phyloP scores from a whole-genome alignment of 30 jellyfish, hydroid and myxozoan genomes.

The Chrysaora quinquecirrha region DNA sequence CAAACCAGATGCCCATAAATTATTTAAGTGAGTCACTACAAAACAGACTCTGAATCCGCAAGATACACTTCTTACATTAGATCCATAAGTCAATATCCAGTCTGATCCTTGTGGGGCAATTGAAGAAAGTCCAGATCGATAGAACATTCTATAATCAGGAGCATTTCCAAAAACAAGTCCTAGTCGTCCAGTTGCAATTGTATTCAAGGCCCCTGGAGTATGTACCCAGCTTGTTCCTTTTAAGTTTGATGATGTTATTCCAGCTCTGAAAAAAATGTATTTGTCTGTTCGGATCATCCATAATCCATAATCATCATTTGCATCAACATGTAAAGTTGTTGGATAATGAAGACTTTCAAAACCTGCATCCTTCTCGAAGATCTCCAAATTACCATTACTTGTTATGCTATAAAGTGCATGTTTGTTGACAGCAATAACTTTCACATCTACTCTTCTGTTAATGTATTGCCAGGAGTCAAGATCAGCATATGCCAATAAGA shows the following conservation, averaged over 20 bases:
- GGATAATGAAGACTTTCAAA: neutral
- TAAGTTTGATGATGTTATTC: slow-evolving; percentile 16
- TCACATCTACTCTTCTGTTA: neutral
- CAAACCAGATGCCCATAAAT: slow-evolving; percentile 17
- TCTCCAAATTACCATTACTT: neutral
- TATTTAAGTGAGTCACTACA: neutral
- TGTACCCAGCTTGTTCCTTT: slow-evolving; percentile 23
- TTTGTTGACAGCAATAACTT: slow-evolving; percentile 16
- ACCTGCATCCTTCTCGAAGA: slow-evolving; percentile 21
- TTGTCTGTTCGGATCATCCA: neutral
- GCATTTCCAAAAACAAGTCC: slow-evolving; percentile 41
- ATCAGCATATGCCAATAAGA: neutral
- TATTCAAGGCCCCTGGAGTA: neutral
- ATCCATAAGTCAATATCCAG: slow-evolving; percentile 1
- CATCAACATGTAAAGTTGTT: neutral
- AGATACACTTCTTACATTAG: neutral
- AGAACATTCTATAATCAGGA: neutral
- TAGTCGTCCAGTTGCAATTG: slow-evolving; percentile 35
- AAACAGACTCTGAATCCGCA: slow-evolving; percentile 38
- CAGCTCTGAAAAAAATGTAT: slow-evolving; percentile 6
- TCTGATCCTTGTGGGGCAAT: slow-evolving; percentile 5
- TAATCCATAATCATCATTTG: slow-evolving; percentile 30
- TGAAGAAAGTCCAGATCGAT: slow-evolving; percentile 10
- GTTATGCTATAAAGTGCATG: slow-evolving; percentile 24
- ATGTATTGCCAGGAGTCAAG: slow-evolving; percentile 16